Base-by-base conservation (phyloP, 1,140 invertebrate species). In the Antheraea mylitta region DNA sequence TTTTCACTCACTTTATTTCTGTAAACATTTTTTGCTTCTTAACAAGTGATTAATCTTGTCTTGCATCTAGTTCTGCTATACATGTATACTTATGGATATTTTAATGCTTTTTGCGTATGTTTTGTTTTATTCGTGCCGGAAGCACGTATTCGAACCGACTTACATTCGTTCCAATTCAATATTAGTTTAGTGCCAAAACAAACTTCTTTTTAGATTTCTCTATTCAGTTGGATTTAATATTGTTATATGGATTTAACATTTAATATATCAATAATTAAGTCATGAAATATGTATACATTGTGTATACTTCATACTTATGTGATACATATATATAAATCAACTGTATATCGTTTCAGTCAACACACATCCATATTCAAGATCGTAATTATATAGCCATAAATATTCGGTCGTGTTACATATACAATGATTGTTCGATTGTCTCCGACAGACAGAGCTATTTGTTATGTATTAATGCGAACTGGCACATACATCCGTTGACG, bases 401-500 rank as follows among this genome's bases (percentile, higher is more conserved):
- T 76, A 79, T 74, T 73, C 75, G 66, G 66, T 63, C 59, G 13
- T 77, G 70, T 69, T 80, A 73, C 76, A 78, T 64, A 76, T 72
- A 82, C 76, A 80, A 78, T 73, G 68, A 64, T 70, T 63, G 64
- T 58, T 74, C 72, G 72, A 83, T 84, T 82, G 76, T 85, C 77
- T 76, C 68, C 74, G 66, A 53, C 73, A 64, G 71, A 68, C 66
- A 62, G 64, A 64, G 66, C 63, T 75, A 82, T 76, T 85, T 81
- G 77, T 81, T 87, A 85, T 85, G 80, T 81, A 82, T 85, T 77
- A 81, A 79, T 79, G 72, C 73, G 66, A 53, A 73, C 68, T 74
- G 73, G 75, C 70, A 73, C 67, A 68, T 76, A 78, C 76, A 87
- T 84, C 83, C 83, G 83, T 78, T 87, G 79, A 82, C 82, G 82